Evolutionary conservation across 2,888 invertebrate species (phyloP).

Genomic region (Dryobota labecula): DNA sequence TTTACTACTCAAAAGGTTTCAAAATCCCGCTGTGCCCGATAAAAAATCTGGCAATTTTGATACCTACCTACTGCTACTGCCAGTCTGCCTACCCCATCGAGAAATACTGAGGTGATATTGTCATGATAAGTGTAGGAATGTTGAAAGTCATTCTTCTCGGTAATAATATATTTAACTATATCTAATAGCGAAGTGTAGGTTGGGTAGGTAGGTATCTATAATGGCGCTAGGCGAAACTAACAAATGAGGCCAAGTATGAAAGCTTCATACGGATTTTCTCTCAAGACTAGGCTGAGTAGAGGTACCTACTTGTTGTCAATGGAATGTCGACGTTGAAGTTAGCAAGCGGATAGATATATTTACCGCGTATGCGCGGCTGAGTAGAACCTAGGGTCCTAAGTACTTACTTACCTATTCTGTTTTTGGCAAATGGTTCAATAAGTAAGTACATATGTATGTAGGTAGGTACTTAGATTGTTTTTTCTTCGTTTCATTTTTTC

Average conservation of each 20-base stretch:
- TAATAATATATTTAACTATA: neutral
- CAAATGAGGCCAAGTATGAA: slow-evolving; percentile 58
- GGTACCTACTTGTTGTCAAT: slow-evolving; percentile 18
- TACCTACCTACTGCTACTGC: neutral
- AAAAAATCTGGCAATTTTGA: too few species aligned
- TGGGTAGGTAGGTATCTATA: neutral
- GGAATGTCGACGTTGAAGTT: neutral
- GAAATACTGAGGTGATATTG: neutral
- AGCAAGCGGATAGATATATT: neutral
- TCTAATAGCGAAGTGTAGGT: slow-evolving; percentile 16
- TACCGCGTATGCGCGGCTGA: neutral
- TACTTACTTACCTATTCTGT: too few species aligned
- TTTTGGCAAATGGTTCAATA: neutral
- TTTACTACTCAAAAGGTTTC: too few species aligned
- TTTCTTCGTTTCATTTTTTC: neutral
- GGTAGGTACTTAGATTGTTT: neutral
- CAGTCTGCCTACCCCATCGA: neutral
- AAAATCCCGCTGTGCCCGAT: too few species aligned
- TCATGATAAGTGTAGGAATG: neutral
- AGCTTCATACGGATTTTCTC: slow-evolving; percentile 53
- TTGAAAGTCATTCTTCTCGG: neutral
- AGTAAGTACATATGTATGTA: too few species aligned
- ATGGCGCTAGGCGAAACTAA: slow-evolving; percentile 34
- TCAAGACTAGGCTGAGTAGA: slow-evolving; percentile 14
- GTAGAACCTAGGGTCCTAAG: too few species aligned